These are phyloP conservation scores for Sphaeridia pumilis DNA, from an alignment of 2,888 invertebrate genomes.

Conservation along the genomic window DNA sequence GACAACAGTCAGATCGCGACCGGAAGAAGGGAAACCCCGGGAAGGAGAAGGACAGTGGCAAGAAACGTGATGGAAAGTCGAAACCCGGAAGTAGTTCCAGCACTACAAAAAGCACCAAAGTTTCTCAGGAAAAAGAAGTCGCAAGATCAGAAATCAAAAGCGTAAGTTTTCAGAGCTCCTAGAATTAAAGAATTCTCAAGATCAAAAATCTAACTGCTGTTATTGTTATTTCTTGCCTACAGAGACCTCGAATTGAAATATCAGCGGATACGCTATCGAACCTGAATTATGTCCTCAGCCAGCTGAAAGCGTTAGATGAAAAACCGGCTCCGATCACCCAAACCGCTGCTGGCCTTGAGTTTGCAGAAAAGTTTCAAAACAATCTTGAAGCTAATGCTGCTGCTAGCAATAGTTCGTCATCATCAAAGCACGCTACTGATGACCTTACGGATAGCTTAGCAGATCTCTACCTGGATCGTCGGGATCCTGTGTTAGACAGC, in stretches of 20 bases:
- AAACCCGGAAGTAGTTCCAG: not conserved
- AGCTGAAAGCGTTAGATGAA: conserved; percentile 8
- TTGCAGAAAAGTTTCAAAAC: conserved; percentile 7
- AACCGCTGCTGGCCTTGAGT: conserved; percentile 1
- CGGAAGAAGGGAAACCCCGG: not conserved
- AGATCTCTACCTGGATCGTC: conserved; percentile 1
- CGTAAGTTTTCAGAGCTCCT: conserved; percentile 3
- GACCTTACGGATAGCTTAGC: not conserved
- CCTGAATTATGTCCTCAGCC: not conserved
- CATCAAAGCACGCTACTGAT: not conserved
- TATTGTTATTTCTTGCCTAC: not conserved
- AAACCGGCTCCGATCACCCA: not conserved
- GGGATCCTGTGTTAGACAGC: conserved; percentile 6
- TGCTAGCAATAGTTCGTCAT: not conserved
- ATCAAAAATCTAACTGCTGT: not conserved
- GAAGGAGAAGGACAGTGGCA: not conserved
- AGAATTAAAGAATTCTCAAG: not conserved
- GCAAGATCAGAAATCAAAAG: conserved; percentile 1
- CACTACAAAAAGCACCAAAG: not conserved
- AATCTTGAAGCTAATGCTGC: conserved; percentile 12
- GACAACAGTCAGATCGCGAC: not conserved
- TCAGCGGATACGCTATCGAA: conserved; percentile 2
- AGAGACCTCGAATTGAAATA: conserved; percentile 11
- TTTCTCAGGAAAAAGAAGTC: conserved; percentile 1
- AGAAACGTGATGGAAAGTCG: not conserved